phyloP scores from a whole-genome alignment of 2,113 vertebrate species.

The Danionella cerebrum region DNA sequence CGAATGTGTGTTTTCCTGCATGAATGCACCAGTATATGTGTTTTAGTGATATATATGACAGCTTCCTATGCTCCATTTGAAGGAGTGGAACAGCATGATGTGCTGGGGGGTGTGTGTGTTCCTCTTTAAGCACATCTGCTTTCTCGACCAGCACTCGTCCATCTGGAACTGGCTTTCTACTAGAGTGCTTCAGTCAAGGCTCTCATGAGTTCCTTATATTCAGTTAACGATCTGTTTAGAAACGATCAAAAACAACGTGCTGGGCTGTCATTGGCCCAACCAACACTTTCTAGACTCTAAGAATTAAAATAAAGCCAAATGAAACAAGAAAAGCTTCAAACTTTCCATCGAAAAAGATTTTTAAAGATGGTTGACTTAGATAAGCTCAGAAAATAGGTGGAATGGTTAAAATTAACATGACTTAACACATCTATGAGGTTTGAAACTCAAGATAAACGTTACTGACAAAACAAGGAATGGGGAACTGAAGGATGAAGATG shows the following conservation, averaged over 20 bases:
- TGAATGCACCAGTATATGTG: conserved; percentile 7
- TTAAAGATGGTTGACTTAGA: conserved; percentile 36
- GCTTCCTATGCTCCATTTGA: conserved; percentile 30
- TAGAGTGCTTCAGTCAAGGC: conserved; percentile 36
- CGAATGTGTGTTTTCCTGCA: conserved; percentile 19
- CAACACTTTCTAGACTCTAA: conserved; percentile 16
- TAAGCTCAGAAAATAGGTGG: conserved; percentile 21
- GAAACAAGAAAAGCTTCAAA: conserved; percentile 31
- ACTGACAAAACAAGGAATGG: conserved; percentile 6
- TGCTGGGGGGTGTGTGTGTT: conserved; percentile 20
- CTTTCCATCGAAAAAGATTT: conserved; percentile 41
- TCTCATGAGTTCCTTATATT: conserved; percentile 41
- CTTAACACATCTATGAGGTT: background rate
- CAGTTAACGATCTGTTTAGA: conserved; percentile 39
- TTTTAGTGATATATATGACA: conserved; percentile 13
- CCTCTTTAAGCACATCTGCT: conserved; percentile 42
- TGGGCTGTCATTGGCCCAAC: conserved; percentile 27
- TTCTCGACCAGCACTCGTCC: conserved; percentile 36
- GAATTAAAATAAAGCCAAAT: conserved; percentile 37
- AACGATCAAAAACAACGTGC: conserved; percentile 42
- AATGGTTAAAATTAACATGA: conserved; percentile 21
- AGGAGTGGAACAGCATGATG: conserved; percentile 29
- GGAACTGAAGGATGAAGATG: background rate
- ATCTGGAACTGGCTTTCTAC: conserved; percentile 38
- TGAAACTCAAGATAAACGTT: background rate